Conservation (phyloP, 2,888 invertebrate genomes). For the Dynastes maya region DNA sequence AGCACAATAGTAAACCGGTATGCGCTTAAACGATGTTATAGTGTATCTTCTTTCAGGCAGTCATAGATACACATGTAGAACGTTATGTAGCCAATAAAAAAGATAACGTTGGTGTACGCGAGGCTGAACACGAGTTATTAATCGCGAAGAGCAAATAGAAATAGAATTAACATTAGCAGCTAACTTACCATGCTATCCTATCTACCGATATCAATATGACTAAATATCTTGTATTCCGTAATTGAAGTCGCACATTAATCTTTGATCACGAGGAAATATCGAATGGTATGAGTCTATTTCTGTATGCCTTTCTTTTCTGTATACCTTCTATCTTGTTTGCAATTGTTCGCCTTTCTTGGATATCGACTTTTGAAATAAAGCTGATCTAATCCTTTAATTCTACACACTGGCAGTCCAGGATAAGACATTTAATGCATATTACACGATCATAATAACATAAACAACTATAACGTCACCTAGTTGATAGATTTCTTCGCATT, state of each 20-base stretch:
- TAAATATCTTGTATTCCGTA: conserved; percentile 34
- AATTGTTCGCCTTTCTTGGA: background rate
- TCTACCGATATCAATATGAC: conserved; percentile 31
- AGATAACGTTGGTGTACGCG: conserved; percentile 9
- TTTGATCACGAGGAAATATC: conserved; percentile 39
- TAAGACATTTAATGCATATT: background rate
- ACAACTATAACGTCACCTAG: background rate
- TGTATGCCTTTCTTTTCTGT: background rate
- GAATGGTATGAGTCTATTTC: background rate
- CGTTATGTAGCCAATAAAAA: conserved; percentile 2
- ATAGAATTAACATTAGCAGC: conserved; percentile 33
- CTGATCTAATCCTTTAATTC: background rate
- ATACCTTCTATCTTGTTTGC: background rate
- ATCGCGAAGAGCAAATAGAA: conserved; percentile 39
- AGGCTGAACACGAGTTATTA: conserved; percentile 33
- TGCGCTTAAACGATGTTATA: too few relatives aligned
- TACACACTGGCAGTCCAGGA: background rate
- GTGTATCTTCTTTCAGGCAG: too few relatives aligned
- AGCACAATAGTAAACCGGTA: too few relatives aligned
- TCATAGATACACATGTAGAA: too few relatives aligned
- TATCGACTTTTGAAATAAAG: background rate
- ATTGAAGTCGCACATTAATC: conserved; percentile 35
- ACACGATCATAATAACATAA: background rate
- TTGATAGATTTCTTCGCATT: background rate
- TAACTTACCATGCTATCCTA: conserved; percentile 15